Evolutionary conservation across 1,140 invertebrate genomes (phyloP), one percentile per base, ranked within the genome.

Genomic region (Bombus waltoni): DNA sequence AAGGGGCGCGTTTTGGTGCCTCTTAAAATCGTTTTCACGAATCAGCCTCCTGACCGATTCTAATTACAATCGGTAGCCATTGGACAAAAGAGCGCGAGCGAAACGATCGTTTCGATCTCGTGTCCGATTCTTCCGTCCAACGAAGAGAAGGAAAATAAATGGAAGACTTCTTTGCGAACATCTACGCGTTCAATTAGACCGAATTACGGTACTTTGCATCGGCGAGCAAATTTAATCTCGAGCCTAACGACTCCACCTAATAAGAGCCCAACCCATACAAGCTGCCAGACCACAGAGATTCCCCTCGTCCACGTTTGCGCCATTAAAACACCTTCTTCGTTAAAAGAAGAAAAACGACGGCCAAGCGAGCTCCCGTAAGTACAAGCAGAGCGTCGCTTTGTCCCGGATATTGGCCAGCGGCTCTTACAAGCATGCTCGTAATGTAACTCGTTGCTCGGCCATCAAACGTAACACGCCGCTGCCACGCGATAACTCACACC

Each of bases 1-100:
- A 4, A 83, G 85, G 85, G 79, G 85, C 10, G 79, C 88, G 73
- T 83, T 89, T 89, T 88, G 84, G 85, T 90, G 71, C 62, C 84
- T 89, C 32, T 87, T 71, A 73, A 91, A 76, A 76, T 81, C 80
- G 82, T 86, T 91, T 85, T 73, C 84, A 75, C 88, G 88, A 76
- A 73, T 81, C 82, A 84, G 83, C 66, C 84, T 86, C 87, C 88
- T 85, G 59, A 53, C 84, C 70, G 65, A 83, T 77, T 68, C 53
- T 68, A 66, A 65, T 80, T 83, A 44, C 81, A n/a, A 77, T 77
- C 15, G 13, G 62, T 70, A 47, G 22, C 53, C 15, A 40, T 62
- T 35, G 62, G 18, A 59, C 73, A 40, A 40, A 65, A 65, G 28
- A 42, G 65, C 38, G 32, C 10, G 38, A 57, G 72, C 62, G 32